Base-by-base conservation (phyloP, 2,888 invertebrate species). In the Xylota sylvarum region DNA sequence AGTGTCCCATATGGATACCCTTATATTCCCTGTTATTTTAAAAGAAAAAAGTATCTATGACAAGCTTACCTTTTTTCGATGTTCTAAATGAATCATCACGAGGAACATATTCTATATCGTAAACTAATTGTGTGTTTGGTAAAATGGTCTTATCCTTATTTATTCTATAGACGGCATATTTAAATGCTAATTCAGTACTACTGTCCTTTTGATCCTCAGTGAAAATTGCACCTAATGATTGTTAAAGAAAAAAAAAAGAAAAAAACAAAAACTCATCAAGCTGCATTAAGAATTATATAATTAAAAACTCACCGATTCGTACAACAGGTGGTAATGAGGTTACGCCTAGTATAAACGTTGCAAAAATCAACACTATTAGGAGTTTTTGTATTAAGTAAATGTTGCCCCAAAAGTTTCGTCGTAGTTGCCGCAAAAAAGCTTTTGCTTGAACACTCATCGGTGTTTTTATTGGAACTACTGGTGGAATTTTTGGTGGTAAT, bases 161-260 rank as follows among this genome's bases (percentile, higher is more conserved):
- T 90, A 98, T 97, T 88, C 97, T 95, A 93, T 98, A 97, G 12
- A 98, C 97, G 6, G 98, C 98, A 93, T 98, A 98, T 91, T 98
- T 98, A 93, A 98, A 98, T 1, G 98, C 98, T 88, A 97, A 93
- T 92, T 98, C 98, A 0, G 96, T 95, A 87, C 96, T 96, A 88
- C 96, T 97, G 88, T 97, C 97, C 87, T 96, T 96, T 87, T 97
- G 96, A 90, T 98, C 97, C 90, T 97, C 97, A 0, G 97, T 97
- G 93, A 98, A 98, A 88, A 98, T 96, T 52, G 98, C 98, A 90
- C 98, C 98, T 98, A 94, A 0, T 12, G 32, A 12, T 27, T 1
- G 9, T 14, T 5, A 14, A 43, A n/a, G n/a, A n/a, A n/a, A 12
- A 40, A 40, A n/a, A 1, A 23, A 2, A 2, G 23, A 23, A 23